A percentile compares a stretch with the other conserved stretches of the same genome.
Evolutionary conservation across 2,797 vertebrate species (phyloP).

Genomic region (Microtus californicus): DNA sequence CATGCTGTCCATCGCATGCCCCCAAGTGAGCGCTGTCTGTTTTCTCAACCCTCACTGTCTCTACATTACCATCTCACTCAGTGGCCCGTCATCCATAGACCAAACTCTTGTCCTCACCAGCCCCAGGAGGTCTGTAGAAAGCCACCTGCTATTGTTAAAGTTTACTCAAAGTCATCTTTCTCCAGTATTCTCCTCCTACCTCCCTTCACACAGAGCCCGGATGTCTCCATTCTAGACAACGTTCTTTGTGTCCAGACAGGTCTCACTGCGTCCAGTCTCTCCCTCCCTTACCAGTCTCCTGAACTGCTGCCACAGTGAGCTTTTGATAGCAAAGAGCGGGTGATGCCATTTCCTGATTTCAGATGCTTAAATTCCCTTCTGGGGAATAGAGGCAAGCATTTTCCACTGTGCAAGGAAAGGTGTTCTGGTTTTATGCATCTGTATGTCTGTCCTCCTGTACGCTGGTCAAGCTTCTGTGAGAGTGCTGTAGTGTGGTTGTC

Average conservation of each 20-base stretch:
- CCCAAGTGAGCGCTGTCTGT: background rate
- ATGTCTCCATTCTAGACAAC: background rate
- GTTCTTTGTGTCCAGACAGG: background rate
- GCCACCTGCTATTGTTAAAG: background rate
- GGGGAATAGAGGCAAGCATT: background rate
- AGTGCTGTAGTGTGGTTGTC: background rate
- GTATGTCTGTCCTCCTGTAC: background rate
- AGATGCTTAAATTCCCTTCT: background rate
- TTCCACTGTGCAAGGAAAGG: background rate
- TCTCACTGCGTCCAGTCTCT: background rate
- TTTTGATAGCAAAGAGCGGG: background rate
- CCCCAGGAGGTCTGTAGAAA: background rate
- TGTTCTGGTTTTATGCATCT: background rate
- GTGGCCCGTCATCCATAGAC: rapidly evolving
- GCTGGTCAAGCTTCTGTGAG: background rate
- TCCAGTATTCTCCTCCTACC: background rate
- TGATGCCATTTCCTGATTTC: background rate
- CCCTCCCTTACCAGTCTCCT: background rate
- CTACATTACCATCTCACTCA: background rate
- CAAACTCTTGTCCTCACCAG: background rate
- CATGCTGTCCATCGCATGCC: background rate
- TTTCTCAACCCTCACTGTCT: background rate
- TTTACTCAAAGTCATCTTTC: background rate
- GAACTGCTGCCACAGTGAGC: background rate
- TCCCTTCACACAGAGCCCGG: background rate